Conservation (phyloP, 2,797 vertebrate genomes). For the Chaunax sp. region DNA sequence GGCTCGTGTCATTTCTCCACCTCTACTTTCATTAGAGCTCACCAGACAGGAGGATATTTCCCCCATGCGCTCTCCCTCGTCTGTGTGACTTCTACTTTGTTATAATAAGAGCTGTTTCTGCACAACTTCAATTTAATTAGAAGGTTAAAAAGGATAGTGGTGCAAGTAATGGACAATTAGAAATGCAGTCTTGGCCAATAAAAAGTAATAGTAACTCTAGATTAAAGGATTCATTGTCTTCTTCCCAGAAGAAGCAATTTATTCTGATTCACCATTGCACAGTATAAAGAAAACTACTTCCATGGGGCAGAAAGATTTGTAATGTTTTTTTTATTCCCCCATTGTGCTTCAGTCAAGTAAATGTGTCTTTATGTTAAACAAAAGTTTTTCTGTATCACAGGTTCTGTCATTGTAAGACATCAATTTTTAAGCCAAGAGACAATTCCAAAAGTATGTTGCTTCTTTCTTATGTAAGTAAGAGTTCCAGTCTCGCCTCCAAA, state of each 20-base stretch:
- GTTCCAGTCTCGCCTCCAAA: not conserved
- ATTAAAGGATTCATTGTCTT: conserved; percentile 40
- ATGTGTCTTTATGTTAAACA: conserved; percentile 12
- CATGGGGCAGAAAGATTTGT: not conserved
- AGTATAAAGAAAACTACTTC: conserved; percentile 19
- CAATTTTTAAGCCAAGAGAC: not conserved
- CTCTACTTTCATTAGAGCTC: too few relatives aligned
- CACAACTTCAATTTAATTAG: conserved; percentile 17
- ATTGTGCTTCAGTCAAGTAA: conserved; percentile 12
- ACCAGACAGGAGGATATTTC: too few relatives aligned
- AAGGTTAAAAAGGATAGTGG: conserved; percentile 22
- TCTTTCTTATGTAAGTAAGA: not conserved
- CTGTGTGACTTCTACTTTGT: too few relatives aligned
- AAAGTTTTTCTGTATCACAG: conserved; percentile 4
- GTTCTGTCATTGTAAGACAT: not conserved
- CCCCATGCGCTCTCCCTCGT: too few relatives aligned
- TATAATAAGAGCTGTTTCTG: too few relatives aligned
- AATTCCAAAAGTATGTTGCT: not conserved
- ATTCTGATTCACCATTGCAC: conserved; percentile 5
- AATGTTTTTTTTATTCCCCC: conserved; percentile 12
- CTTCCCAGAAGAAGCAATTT: conserved; percentile 15
- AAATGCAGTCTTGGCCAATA: conserved; percentile 14
- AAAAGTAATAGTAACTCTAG: conserved; percentile 25
- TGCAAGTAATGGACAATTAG: conserved; percentile 14
- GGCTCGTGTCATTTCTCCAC: too few relatives aligned